Evolutionary conservation across 2,113 vertebrate genomes (phyloP).

Genomic region (Dicaeum eximium): DNA sequence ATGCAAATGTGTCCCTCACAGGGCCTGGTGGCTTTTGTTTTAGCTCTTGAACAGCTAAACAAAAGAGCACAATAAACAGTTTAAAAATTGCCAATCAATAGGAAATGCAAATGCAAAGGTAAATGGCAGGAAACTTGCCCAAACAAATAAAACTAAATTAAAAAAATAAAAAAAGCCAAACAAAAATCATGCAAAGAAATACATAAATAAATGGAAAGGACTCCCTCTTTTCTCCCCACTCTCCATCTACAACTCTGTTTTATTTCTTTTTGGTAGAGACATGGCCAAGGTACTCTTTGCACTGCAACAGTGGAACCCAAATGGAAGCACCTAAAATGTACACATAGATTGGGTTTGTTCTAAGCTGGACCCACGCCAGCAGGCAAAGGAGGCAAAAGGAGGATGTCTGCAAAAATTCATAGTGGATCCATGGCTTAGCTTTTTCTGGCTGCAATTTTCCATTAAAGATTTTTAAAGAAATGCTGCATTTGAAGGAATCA

Average conservation of each 20-base stretch:
- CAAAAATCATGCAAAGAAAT: not conserved
- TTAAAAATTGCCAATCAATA: slow-evolving; percentile 79
- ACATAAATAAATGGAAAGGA: not conserved
- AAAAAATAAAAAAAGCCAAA: not conserved
- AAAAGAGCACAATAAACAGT: slow-evolving; percentile 86
- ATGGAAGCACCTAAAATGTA: not conserved
- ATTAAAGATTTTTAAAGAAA: not conserved
- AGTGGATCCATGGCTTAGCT: not conserved
- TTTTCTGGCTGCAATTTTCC: not conserved
- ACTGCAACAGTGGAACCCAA: slow-evolving; percentile 21
- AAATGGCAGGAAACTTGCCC: slow-evolving; percentile 74
- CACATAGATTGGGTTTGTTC: not conserved
- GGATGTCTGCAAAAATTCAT: not conserved
- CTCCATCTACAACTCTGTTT: not conserved
- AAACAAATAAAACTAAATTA: slow-evolving; percentile 31
- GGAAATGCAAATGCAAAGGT: slow-evolving; percentile 77
- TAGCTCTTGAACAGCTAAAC: slow-evolving; percentile 82
- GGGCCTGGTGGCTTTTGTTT: slow-evolving; percentile 91
- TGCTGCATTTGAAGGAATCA: not conserved
- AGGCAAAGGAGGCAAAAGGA: not conserved
- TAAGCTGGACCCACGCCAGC: not conserved
- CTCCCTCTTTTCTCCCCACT: not conserved
- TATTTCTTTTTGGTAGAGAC: not conserved
- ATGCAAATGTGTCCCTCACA: slow-evolving; percentile 85
- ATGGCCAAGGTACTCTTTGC: slow-evolving; percentile 25